Percentiles rank a stretch among this genome's conserved stretches.
Conservation (phyloP, 2,113 vertebrate species). For the Mandrillus leucophaeus region DNA sequence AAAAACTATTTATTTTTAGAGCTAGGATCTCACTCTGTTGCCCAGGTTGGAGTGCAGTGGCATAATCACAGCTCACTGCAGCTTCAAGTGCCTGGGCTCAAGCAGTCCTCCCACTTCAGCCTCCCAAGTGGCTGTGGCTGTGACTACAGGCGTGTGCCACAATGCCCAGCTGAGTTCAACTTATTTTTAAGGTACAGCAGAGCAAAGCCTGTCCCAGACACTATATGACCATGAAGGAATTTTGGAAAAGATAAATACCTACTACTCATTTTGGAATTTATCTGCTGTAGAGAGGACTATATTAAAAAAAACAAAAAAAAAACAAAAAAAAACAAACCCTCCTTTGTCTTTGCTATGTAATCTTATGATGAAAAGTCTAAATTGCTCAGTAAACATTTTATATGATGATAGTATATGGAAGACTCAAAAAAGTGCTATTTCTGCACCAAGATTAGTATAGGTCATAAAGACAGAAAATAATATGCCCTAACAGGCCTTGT, state of each 20-base stretch:
- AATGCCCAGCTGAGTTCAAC: neutral
- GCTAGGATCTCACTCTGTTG: too few relatives aligned
- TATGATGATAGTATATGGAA: neutral
- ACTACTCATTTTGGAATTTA: neutral
- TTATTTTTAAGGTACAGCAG: neutral
- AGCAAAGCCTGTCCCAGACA: neutral
- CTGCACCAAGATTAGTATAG: neutral
- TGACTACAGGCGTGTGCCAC: too few relatives aligned
- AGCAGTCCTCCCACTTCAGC: too few relatives aligned
- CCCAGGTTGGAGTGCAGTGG: too few relatives aligned
- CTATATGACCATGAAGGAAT: neutral
- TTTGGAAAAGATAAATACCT: neutral
- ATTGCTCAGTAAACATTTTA: neutral
- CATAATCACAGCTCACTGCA: too few relatives aligned
- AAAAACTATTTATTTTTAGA: too few relatives aligned
- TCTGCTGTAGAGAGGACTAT: neutral
- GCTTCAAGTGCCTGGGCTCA: too few relatives aligned
- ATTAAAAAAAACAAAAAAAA: neutral
- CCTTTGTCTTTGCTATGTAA: neutral
- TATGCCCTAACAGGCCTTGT: fast-evolving
- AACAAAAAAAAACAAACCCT: too few relatives aligned
- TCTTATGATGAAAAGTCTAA: neutral
- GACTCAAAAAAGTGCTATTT: neutral
- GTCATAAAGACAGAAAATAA: neutral
- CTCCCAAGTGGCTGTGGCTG: too few relatives aligned